A percentile compares a stretch with the other conserved stretches of the same genome.
Conservation (phyloP, 2,113 vertebrate genomes). For the Ivindomyrus marchei region DNA sequence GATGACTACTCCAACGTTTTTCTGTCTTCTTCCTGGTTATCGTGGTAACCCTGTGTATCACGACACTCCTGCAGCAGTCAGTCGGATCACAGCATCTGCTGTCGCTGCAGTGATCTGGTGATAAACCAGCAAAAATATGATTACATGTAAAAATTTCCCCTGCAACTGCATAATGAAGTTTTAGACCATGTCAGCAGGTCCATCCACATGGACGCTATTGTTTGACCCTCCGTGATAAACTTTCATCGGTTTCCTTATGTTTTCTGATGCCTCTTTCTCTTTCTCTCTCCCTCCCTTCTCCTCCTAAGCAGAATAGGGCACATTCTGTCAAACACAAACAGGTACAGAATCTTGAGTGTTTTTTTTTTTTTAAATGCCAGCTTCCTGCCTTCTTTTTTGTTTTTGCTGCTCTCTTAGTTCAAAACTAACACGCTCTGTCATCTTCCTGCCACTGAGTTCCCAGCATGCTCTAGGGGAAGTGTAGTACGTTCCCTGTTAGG, state of each 20-base stretch:
- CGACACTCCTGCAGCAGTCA: neutral
- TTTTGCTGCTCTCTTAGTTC: conserved; percentile 26
- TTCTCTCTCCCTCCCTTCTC: conserved; percentile 28
- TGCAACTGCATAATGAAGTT: neutral
- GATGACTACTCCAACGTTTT: neutral
- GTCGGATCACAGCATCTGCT: neutral
- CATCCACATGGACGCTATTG: neutral
- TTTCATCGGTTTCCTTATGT: conserved; percentile 14
- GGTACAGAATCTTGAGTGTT: conserved; percentile 65
- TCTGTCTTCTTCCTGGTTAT: neutral
- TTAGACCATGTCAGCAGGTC: neutral
- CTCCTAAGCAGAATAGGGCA: conserved; percentile 66
- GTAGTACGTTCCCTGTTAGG: conserved; percentile 12
- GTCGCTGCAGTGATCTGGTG: neutral
- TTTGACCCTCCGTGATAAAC: neutral
- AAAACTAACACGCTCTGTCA: conserved; percentile 13
- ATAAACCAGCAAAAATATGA: neutral
- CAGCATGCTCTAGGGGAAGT: conserved; percentile 50
- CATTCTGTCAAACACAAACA: conserved; percentile 76
- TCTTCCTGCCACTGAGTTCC: conserved; percentile 29
- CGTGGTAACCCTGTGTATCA: neutral
- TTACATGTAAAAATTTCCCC: neutral
- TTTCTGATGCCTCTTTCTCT: conserved; percentile 33
- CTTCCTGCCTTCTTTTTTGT: conserved; percentile 15
- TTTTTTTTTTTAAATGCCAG: conserved; percentile 26